Evolutionary conservation across 2,888 invertebrate species (phyloP), one percentile per base, ranked within the genome.

Genomic region (Pterostichus madidus): DNA sequence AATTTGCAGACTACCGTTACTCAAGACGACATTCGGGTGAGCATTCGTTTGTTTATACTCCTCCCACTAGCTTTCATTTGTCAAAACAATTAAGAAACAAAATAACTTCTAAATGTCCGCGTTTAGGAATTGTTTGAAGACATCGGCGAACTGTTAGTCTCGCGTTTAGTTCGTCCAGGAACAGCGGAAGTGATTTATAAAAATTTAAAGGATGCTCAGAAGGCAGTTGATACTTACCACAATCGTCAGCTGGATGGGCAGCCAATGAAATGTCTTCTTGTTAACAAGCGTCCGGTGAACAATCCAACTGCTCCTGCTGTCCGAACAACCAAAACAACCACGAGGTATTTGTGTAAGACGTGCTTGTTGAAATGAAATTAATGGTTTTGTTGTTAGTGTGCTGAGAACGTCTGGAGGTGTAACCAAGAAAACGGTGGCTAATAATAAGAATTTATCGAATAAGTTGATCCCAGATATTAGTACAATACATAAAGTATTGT

Each of bases 171-270:
- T 11, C 93, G 97, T 61, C 95, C 96, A 0, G 98, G 98, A 0
- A 95, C 95, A 1, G 98, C 98, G 0, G 98, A 98, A 91, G 97
- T 98, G 0, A 96, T 97, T 85, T 98, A 97, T 89, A 95, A 95
- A 87, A 94, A 94, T 61, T 91, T 95, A 85, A 94, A 95, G 85
- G 97, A 98, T 90, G 98, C 98, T 39, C 94, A 96, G 86, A 94
- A 94, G 89, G 98, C 98, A 0, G 97, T 98, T 2, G 97, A 97
- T 86, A 95, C 97, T 79, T 98, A 98, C 90, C 97, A 98, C 89
- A 97, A 98, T 89, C 91, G 98, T 76, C 97, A 97, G 88, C 91
- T 98, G 59, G 98, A 98, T 91, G 97, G 98, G 0, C 96, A 96
- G 88, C 97, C 97, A 4, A 97, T 97, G 97, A 96, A 96, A 88